A percentile compares a stretch with the other conserved stretches of the same genome.
These are phyloP conservation scores for Anableps anableps DNA, from an alignment of 2,797 vertebrate species.

Conservation along the genomic window DNA sequence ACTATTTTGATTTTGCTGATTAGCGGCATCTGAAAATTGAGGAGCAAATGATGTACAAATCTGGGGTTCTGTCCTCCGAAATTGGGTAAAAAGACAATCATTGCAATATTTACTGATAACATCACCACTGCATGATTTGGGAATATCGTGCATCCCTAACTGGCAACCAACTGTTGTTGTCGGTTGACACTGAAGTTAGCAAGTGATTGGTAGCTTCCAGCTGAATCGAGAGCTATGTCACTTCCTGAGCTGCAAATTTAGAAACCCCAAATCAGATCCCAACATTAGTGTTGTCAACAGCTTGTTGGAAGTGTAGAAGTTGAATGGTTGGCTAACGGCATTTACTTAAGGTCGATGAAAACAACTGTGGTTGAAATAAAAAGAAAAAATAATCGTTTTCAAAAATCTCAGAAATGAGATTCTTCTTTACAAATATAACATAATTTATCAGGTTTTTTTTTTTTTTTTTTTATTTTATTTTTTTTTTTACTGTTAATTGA, in stretches of 20 bases:
- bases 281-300: background rate
- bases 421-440: too few species aligned
- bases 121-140: background rate
- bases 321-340: background rate
- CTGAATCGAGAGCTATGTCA: background rate
- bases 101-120: background rate
- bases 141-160: background rate
- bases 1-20: too few species aligned
- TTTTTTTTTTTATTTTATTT: too few species aligned
- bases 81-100: too few species aligned
- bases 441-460: background rate
- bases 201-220: background rate
- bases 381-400: too few species aligned
- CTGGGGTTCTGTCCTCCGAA: too few species aligned
- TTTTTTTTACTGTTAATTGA: too few species aligned
- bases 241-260: background rate
- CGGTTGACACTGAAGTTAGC: background rate
- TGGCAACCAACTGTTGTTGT: background rate
- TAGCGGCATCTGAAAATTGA: too few species aligned
- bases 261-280: background rate
- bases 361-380: too few species aligned
- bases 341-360: too few species aligned
- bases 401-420: too few species aligned
- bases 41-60: too few species aligned
- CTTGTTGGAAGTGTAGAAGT: background rate